Percentiles rank a stretch among this genome's conserved stretches.
Conservation (phyloP, 2,888 invertebrate species). For the Eupithecia subfuscata region DNA sequence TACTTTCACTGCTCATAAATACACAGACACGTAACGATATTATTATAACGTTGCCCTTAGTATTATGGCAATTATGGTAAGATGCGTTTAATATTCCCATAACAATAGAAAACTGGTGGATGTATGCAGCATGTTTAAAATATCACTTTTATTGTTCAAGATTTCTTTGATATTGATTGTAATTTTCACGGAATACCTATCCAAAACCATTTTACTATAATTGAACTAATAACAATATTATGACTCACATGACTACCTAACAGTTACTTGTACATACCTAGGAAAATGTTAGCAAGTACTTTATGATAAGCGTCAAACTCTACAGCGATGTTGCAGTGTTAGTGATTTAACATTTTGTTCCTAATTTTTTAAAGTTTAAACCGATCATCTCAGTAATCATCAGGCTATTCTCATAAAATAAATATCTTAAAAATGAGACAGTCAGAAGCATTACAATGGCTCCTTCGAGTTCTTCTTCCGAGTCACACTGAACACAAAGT, state of each 20-base stretch:
- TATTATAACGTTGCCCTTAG: conserved; percentile 34
- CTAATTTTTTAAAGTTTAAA: neutral
- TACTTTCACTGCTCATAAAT: conserved; percentile 57
- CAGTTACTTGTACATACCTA: neutral
- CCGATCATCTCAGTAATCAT: neutral
- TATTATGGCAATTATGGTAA: conserved; percentile 33
- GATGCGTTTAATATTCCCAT: conserved; percentile 28
- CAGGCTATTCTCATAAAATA: neutral
- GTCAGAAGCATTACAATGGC: no score
- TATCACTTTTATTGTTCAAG: conserved; percentile 21
- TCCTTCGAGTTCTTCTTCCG: neutral
- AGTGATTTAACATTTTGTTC: neutral
- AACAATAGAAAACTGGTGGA: conserved; percentile 34
- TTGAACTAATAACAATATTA: neutral
- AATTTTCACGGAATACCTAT: neutral
- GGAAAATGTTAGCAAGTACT: neutral
- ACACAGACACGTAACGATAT: conserved; percentile 37
- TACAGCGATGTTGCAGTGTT: neutral
- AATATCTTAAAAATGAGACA: neutral
- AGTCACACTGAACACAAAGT: neutral
- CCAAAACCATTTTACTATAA: neutral
- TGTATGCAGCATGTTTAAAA: conserved; percentile 17
- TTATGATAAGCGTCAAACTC: neutral
- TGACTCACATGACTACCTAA: neutral
- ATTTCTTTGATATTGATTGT: conserved; percentile 8